These are phyloP conservation scores for Agriopis aurantiaria DNA, from an alignment of 2,888 invertebrate species.

Conservation along the genomic window DNA sequence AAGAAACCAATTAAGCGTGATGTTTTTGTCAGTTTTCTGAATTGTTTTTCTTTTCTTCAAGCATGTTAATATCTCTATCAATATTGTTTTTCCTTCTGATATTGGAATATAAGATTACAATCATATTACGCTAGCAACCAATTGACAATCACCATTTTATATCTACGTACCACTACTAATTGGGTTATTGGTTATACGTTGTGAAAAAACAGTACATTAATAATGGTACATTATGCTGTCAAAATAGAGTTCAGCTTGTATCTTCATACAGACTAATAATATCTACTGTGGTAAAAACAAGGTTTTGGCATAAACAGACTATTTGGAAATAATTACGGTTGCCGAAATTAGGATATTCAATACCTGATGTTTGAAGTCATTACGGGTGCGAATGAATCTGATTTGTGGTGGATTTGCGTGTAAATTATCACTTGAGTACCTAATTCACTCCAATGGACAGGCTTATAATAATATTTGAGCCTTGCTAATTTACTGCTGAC, in stretches of 20 bases:
- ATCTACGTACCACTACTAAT: background rate
- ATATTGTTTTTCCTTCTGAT: no score
- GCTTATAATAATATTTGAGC: background rate
- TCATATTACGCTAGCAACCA: no score
- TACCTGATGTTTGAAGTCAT: conserved; percentile 10
- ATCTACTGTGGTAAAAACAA: background rate
- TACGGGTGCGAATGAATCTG: background rate
- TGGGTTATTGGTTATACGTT: background rate
- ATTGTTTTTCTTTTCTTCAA: no score
- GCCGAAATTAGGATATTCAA: conserved; percentile 15
- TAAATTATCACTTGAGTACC: conserved; percentile 1
- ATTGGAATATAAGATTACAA: no score
- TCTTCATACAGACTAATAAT: background rate
- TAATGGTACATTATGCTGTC: background rate
- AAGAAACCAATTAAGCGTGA: no score
- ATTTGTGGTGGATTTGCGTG: conserved; percentile 14
- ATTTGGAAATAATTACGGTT: background rate
- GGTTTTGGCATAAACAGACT: background rate
- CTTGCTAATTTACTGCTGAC: background rate
- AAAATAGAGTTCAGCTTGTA: background rate
- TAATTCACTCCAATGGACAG: background rate
- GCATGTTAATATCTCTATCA: no score
- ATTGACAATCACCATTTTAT: no score
- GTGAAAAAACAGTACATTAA: no score
- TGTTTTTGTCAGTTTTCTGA: no score